phyloP scores from a whole-genome alignment of 2,113 vertebrate species.

The Piaya cayana region DNA sequence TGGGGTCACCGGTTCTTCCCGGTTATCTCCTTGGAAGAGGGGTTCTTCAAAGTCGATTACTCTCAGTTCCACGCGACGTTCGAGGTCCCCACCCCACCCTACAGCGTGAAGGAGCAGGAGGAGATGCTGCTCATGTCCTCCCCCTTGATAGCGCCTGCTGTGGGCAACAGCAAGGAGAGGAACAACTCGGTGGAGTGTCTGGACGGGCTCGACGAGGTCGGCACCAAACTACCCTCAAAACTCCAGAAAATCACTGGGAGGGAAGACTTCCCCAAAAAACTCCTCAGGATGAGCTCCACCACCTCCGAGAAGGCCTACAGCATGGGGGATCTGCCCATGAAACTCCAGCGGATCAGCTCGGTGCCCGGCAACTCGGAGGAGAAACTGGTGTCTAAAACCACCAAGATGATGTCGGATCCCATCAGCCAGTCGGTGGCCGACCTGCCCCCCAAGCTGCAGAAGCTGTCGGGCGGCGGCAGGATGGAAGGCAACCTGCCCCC shows the following conservation, averaged over 20 bases:
- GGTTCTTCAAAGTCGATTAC: constrained; percentile 99
- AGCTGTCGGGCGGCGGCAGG: constrained; percentile 81
- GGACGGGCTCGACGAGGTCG: constrained; percentile 90
- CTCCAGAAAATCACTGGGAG: constrained; percentile 97
- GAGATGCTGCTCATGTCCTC: constrained; percentile 96
- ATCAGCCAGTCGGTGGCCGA: constrained; percentile 97
- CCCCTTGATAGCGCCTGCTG: constrained; percentile 92
- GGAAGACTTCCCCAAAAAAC: constrained; percentile 94
- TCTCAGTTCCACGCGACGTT: constrained; percentile 99
- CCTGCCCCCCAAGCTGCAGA: constrained; percentile 97
- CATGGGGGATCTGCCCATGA: constrained; percentile 96
- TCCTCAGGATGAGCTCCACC: constrained; percentile 97
- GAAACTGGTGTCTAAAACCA: constrained; percentile 86
- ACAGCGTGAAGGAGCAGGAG: constrained; percentile 98
- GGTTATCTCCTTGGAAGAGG: constrained; percentile 97
- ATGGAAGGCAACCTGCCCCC: constrained; percentile 96
- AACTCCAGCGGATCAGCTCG: constrained; percentile 98
- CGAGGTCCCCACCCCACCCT: constrained; percentile 92
- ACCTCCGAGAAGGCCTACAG: constrained; percentile 98
- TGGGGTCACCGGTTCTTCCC: constrained; percentile 99
- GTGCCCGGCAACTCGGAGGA: constrained; percentile 96
- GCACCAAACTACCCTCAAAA: constrained; percentile 91
- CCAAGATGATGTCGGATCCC: constrained; percentile 88
- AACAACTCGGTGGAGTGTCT: constrained; percentile 93
- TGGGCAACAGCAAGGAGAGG: constrained; percentile 93